Base-by-base conservation (phyloP, 2,113 vertebrate genomes). In the Agapornis roseicollis region DNA sequence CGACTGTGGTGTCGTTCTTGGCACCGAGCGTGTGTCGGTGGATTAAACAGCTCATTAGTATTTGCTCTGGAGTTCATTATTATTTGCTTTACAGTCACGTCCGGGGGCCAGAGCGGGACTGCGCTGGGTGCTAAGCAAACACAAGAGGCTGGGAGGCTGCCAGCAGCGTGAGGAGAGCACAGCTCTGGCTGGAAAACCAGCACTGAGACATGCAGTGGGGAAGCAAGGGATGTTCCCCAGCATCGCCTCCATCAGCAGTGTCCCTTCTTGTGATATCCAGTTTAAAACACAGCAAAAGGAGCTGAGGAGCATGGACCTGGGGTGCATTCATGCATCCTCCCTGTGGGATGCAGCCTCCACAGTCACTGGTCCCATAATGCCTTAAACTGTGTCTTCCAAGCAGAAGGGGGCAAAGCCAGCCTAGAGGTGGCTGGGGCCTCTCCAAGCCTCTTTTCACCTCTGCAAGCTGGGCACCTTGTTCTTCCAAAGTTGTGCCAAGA, bases 1-100 rank as follows among this genome's bases (percentile, higher is more conserved):
- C 19, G 94, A 92, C 55, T 58, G 93, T 65, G 58, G 72, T 89
- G 53, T 24, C 41, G 0, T 69, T 87, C 96, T 47, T 95, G 94
- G 96, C 90, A 88, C 41, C 4, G 1, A 33, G 71, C 7, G 11
- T 16, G 80, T n/a, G 88, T 17, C 35, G 29, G 58, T 88, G 90
- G 92, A 90, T 97, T 96, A 96, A 96, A 88, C 90, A 90, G 92
- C 90, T 97, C 96, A 18, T 93, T 95, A 95, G 69, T 96, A 95
- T 97, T 95, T 96, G 94, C 93, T 96, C 90, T 91, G 85, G 65
- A 92, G 90, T 95, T 95, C 94, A 93, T 97, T 85, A 93, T 82
- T 95, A 93, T 97, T 95, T 96, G 93, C 88, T 96, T 91, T 94
- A 37, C 82, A 73, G 94, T 91, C 89, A 92, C 82, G 85, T 95